Evolutionary conservation across 92 coral and sea anemone genomes (phyloP).

Genomic region (Palythoa caribaeorum): DNA sequence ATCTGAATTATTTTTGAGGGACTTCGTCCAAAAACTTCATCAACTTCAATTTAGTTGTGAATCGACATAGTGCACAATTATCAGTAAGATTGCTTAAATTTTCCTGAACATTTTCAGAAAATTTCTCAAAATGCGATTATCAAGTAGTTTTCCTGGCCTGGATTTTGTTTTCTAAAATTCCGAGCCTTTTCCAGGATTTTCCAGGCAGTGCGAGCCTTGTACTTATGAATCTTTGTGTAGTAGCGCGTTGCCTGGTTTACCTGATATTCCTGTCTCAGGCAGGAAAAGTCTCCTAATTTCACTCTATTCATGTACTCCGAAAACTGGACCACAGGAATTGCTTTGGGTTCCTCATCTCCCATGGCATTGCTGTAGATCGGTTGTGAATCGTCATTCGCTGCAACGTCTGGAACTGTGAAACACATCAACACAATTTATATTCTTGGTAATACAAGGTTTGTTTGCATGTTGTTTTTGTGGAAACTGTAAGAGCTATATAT

Average conservation of each 20-base stretch:
- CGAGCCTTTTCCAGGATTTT: no score
- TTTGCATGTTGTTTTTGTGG: background rate
- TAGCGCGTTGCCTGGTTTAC: background rate
- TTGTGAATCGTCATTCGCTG: background rate
- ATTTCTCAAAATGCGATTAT: no score
- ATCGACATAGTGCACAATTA: no score
- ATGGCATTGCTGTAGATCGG: conserved; percentile 20
- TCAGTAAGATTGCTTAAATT: no score
- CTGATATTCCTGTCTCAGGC: conserved; percentile 28
- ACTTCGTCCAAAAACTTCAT: no score
- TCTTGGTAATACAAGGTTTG: background rate
- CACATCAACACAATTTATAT: background rate
- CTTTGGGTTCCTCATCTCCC: conserved; percentile 13
- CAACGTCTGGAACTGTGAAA: background rate
- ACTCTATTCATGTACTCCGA: conserved; percentile 35
- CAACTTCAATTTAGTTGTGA: no score
- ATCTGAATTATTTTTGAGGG: no score
- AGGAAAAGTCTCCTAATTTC: background rate
- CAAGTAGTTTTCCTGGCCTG: no score
- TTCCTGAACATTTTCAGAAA: no score
- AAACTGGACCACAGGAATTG: conserved; percentile 20
- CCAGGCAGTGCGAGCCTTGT: no score
- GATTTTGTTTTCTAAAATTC: no score
- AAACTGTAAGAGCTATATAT: no score
- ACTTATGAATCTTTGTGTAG: background rate